phyloP scores from a whole-genome alignment of 2,888 invertebrate species.

The Embidobia sp. region DNA sequence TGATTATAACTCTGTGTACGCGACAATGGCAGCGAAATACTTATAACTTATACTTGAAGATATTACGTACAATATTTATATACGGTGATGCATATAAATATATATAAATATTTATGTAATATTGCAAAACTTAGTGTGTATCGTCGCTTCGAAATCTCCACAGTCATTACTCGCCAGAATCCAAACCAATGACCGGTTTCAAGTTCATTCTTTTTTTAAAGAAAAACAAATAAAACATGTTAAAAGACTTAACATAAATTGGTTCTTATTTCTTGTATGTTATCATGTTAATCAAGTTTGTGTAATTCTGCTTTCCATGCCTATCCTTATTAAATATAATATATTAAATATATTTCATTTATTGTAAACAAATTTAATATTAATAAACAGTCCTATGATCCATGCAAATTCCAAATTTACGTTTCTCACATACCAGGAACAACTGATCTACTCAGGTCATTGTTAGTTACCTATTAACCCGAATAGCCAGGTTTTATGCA shows the following conservation, averaged over 20 bases:
- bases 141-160: slow-evolving; percentile 80
- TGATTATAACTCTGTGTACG: slow-evolving; percentile 67
- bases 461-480: no score
- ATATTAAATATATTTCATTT: no score
- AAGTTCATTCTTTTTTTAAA: slow-evolving; percentile 81
- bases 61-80: slow-evolving; percentile 65
- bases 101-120: slow-evolving; percentile 71
- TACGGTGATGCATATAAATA: slow-evolving; percentile 67
- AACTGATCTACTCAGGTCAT: no score
- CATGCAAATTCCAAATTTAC: no score
- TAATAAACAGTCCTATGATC: no score
- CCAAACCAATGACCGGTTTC: slow-evolving; percentile 78
- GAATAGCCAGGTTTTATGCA: no score
- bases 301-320: no score
- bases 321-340: no score
- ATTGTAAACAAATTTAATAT: no score
- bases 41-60: slow-evolving; percentile 77
- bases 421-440: no score
- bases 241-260: slow-evolving; percentile 69
- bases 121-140: slow-evolving; percentile 81
- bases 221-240: slow-evolving; percentile 79
- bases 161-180: slow-evolving; percentile 80
- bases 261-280: slow-evolving; percentile 15
- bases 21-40: slow-evolving; percentile 72
- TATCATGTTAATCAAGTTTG: no score